A percentile compares a stretch with the other conserved stretches of the same genome.
These are phyloP conservation scores for Apis dorsata DNA, from an alignment of 1,140 invertebrate species.

Conservation along the genomic window DNA sequence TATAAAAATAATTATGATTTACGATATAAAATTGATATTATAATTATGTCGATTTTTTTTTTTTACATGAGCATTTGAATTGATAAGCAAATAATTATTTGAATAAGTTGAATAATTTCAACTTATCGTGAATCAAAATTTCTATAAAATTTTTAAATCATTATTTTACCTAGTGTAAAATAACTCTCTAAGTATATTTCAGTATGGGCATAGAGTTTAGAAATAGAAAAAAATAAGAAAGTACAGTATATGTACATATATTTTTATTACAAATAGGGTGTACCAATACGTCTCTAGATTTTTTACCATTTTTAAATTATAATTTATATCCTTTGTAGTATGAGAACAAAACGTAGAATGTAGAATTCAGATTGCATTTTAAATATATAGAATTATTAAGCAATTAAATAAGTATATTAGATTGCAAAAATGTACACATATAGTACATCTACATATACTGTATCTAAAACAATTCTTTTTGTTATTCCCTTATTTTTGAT, in stretches of 20 bases:
- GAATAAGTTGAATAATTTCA: conserved; percentile 8
- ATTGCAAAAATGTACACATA: neutral
- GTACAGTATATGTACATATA: conserved; percentile 44
- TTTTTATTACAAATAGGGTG: conserved; percentile 47
- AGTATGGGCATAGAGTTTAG: conserved; percentile 49
- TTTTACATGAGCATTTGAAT: neutral
- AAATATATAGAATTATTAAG: neutral
- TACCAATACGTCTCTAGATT: conserved; percentile 62
- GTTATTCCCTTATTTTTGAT: neutral
- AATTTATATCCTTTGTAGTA: neutral
- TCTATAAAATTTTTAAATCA: neutral
- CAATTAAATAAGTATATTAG: neutral
- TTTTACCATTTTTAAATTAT: neutral
- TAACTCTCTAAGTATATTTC: conserved; percentile 33
- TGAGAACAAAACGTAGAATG: conserved; percentile 18
- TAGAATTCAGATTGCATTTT: neutral
- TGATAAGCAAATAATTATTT: neutral
- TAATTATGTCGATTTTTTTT: neutral
- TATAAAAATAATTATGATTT: conserved; percentile 56
- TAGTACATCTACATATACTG: conserved; percentile 25
- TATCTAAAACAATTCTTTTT: conserved; percentile 6
- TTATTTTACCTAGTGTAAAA: conserved; percentile 38
- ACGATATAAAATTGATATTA: conserved; percentile 35
- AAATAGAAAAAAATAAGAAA: conserved; percentile 42
- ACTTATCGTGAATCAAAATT: conserved; percentile 51